Evolutionary conservation across 2,888 invertebrate species (phyloP), one percentile per base, ranked within the genome.

Genomic region (Pristionchus fissidentatus): DNA sequence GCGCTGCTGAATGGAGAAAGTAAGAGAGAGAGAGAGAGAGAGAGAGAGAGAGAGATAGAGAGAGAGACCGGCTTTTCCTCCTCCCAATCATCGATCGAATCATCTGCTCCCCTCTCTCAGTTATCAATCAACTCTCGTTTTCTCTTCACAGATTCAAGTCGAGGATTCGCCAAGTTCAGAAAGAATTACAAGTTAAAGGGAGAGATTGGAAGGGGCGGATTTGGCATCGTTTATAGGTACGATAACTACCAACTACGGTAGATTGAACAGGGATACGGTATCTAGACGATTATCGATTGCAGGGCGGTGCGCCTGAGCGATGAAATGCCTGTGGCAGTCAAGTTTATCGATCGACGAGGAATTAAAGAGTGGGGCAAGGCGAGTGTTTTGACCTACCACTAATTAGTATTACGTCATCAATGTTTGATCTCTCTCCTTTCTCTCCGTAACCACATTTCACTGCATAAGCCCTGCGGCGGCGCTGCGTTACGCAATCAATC

Each of bases 141-240:
- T 70, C 35, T 10, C 13, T 57, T 49, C 78, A n/a, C 57, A 43
- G 83, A 75, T 84, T 80, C 85, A 84, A 90, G 88, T 29, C 87
- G 90, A 38, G 91, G 90, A 15, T 90, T 91, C 84, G 87, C 89
- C 32, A 90, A 90, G 80, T 91, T 91, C 87, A 90, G 91, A 85
- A 90, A 90, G 84, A 85, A 87, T 41, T 91, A 91, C 84, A 86
- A 87, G 41, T 84, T 91, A 62, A 88, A 88, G 73, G 90, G 87
- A 10, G 90, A 90, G 55, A 85, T 92, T 43, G 91, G 91, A 49
- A 84, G 90, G 32, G 91, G 91, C 19, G 91, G 91, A 22, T 89
- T 88, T 70, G 89, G 90, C 8, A 85, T 87, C n/a, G 85, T 86
- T 41, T 88, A 88, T 60, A 60, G 81, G 62, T 80, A 32, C n/a